Evolutionary conservation across 2,888 invertebrate genomes (phyloP).

Genomic region (Drosophila fulvimacula): DNA sequence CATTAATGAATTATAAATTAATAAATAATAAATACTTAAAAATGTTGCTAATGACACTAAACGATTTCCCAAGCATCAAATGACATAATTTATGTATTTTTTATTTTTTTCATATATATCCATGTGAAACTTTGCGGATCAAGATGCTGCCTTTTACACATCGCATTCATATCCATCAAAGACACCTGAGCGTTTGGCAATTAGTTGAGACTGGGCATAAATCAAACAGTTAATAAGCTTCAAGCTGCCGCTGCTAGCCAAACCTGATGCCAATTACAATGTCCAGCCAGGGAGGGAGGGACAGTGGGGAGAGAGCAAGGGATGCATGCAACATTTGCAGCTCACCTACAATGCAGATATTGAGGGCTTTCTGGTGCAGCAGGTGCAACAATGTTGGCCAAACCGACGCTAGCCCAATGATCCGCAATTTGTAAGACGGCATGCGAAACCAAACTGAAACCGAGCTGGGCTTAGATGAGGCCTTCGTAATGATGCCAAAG

Average conservation of each 20-base stretch:
- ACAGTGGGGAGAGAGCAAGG: constrained; percentile 8
- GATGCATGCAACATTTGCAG: constrained; percentile 35
- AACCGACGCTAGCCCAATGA: constrained; percentile 52
- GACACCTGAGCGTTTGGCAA: constrained; percentile 52
- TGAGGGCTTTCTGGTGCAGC: constrained; percentile 58
- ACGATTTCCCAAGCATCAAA: background rate
- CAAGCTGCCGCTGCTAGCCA: constrained; percentile 17
- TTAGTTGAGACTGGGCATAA: constrained; percentile 63
- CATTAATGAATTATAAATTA: no score
- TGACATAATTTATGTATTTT: background rate
- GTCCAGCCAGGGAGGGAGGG: constrained; percentile 15
- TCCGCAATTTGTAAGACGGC: constrained; percentile 44
- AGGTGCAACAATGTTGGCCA: constrained; percentile 67
- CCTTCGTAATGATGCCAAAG: constrained; percentile 62
- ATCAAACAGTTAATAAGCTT: constrained; percentile 70
- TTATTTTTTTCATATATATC: background rate
- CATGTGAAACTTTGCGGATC: constrained; percentile 20
- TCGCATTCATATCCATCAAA: constrained; percentile 35
- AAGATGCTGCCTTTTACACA: constrained; percentile 29
- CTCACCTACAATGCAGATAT: constrained; percentile 62
- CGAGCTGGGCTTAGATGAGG: constrained; percentile 25
- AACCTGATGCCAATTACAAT: constrained; percentile 48
- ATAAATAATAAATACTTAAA: background rate
- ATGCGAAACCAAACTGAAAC: constrained; percentile 26
- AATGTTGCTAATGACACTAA: constrained; percentile 1